Percentiles rank a stretch among this genome's conserved stretches.
phyloP scores from a whole-genome alignment of 1,140 invertebrate genomes.

The Pseudobourletiella spinata region DNA sequence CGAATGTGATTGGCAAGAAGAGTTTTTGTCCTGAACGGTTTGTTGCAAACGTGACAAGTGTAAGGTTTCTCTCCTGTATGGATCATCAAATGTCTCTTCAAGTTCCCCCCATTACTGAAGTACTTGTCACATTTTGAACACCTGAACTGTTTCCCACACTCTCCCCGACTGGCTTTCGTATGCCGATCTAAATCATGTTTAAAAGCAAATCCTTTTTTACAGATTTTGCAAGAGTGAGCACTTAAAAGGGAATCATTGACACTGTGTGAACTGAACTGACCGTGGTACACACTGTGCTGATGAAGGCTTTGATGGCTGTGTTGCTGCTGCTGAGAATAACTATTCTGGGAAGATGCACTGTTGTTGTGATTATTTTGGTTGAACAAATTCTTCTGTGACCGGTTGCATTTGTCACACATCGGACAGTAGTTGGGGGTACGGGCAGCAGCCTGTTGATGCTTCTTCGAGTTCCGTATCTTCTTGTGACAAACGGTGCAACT shows the following conservation, averaged over 20 bases:
- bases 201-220: neutral
- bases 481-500: slow-evolving; percentile 1
- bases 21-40: neutral
- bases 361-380: neutral
- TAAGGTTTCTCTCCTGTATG: slow-evolving; percentile 4
- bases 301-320: neutral
- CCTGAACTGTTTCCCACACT: slow-evolving; percentile 7
- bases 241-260: slow-evolving; percentile 3
- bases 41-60: neutral
- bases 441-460: neutral
- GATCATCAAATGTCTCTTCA: neutral
- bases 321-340: neutral
- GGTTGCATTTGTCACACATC: slow-evolving; percentile 1
- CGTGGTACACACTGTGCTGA: neutral
- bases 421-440: neutral
- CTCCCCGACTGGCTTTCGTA: slow-evolving; percentile 1
- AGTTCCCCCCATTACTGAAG: neutral
- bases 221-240: slow-evolving; percentile 4
- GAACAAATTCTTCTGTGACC: neutral
- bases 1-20: slow-evolving; percentile 3
- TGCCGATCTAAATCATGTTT: slow-evolving; percentile 6
- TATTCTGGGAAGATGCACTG: neutral
- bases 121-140: slow-evolving; percentile 5
- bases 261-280: neutral
- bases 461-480: slow-evolving; percentile 3